Percentiles rank a stretch among this genome's conserved stretches.
phyloP scores from a whole-genome alignment of 37 sponge, comb jelly and placozoan species.

The Oscarella lobularis region DNA sequence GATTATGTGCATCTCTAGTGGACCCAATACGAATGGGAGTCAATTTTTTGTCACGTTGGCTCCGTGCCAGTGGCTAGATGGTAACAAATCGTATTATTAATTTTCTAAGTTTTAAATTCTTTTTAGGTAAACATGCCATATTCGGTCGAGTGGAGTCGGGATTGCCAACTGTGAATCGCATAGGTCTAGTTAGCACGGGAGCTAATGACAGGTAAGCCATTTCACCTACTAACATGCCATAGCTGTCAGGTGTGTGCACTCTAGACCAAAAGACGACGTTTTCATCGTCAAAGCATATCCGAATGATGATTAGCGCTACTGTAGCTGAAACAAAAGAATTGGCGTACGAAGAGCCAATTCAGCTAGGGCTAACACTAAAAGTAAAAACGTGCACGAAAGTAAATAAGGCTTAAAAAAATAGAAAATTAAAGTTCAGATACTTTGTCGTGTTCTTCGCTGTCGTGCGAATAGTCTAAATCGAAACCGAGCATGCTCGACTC shows the following conservation, averaged over 20 bases:
- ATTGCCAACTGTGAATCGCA: constrained; percentile 72
- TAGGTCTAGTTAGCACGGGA: constrained; percentile 76
- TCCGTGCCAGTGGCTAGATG: constrained; percentile 94
- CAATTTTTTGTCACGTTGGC: constrained; percentile 96
- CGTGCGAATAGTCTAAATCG: neutral
- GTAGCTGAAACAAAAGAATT: too few relatives aligned
- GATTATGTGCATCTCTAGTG: constrained; percentile 35
- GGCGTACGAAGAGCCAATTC: neutral
- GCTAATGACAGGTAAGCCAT: constrained; percentile 53
- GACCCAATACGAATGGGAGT: constrained; percentile 98
- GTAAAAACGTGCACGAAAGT: neutral
- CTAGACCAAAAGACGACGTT: constrained; percentile 50
- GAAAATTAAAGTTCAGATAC: neutral
- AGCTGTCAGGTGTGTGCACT: neutral
- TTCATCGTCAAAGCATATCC: constrained; percentile 36
- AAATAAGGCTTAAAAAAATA: too few relatives aligned
- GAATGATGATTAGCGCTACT: constrained; percentile 4
- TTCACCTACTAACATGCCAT: neutral
- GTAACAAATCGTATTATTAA: constrained; percentile 22
- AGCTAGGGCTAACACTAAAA: neutral
- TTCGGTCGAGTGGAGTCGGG: constrained; percentile 91
- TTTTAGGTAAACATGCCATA: constrained; percentile 84
- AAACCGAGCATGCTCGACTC: neutral
- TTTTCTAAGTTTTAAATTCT: neutral
- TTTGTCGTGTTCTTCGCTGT: neutral